These are phyloP conservation scores for Dioctria linearis DNA, from an alignment of 2,888 invertebrate genomes.

Conservation along the genomic window DNA sequence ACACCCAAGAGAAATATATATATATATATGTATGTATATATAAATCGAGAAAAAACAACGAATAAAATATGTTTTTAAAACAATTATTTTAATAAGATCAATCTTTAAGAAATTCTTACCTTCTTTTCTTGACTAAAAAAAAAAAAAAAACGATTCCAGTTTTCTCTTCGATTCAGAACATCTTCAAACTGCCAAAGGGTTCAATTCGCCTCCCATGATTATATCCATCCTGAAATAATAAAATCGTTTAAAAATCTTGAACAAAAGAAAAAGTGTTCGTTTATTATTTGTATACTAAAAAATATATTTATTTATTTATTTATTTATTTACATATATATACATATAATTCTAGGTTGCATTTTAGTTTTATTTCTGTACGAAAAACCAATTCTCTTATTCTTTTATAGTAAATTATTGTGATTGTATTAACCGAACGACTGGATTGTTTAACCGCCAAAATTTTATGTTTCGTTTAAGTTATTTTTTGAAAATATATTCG, in stretches of 20 bases:
- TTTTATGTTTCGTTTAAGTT: conserved; percentile 7
- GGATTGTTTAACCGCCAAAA: conserved; percentile 41
- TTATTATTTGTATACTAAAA: neutral
- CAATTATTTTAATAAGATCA: conserved; percentile 2
- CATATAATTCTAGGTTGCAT: conserved; percentile 16
- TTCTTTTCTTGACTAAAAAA: neutral
- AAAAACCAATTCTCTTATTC: neutral
- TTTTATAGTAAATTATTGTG: conserved; percentile 32
- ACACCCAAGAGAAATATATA: neutral
- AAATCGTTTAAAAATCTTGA: conserved; percentile 15
- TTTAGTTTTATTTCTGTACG: conserved; percentile 5
- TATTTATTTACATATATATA: neutral
- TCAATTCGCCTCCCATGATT: conserved; percentile 31
- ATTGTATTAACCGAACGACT: conserved; percentile 50
- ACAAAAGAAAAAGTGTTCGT: conserved; percentile 24
- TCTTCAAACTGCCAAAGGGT: conserved; percentile 29
- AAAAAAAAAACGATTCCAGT: conserved; percentile 36
- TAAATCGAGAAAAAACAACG: conserved; percentile 19
- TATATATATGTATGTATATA: neutral
- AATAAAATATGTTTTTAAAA: too few relatives aligned
- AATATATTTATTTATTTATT: conserved; percentile 6
- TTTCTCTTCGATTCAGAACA: conserved; percentile 38
- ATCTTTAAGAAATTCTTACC: conserved; percentile 20
- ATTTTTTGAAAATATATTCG: conserved; percentile 11
- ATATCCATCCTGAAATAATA: neutral